These are phyloP conservation scores for Coptodon bakossiorum DNA, from an alignment of 2,113 vertebrate genomes.

Conservation along the genomic window DNA sequence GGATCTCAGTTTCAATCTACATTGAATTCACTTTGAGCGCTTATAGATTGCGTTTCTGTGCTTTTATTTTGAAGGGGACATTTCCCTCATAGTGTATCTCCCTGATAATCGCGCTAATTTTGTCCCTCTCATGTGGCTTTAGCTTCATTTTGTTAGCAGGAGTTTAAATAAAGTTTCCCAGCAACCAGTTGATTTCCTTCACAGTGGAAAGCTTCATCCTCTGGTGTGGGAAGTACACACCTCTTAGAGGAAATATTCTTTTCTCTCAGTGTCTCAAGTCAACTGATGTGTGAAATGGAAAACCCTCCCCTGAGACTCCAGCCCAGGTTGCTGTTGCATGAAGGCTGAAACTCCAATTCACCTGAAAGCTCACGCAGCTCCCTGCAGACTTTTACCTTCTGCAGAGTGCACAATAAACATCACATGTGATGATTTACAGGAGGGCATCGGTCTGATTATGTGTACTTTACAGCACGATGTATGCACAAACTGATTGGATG, in stretches of 20 bases:
- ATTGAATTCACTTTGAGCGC: accelerated
- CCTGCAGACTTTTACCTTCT: background rate
- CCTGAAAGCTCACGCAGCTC: background rate
- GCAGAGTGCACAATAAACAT: background rate
- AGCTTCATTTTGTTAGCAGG: background rate
- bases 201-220: background rate
- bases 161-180: background rate
- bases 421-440: background rate
- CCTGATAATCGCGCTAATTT: background rate
- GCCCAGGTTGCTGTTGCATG: background rate
- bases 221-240: background rate
- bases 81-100: background rate
- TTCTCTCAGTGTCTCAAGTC: background rate
- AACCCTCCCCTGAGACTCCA: background rate
- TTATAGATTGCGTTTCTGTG: accelerated
- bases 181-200: background rate
- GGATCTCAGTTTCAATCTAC: background rate
- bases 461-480: background rate
- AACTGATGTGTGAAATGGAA: background rate
- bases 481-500: accelerated
- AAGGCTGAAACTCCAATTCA: background rate
- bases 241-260: background rate
- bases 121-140: background rate
- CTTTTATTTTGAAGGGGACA: constrained; percentile 13
- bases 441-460: accelerated